Conservation (phyloP, 2,888 invertebrate species). For the Drosophila tripunctata region DNA sequence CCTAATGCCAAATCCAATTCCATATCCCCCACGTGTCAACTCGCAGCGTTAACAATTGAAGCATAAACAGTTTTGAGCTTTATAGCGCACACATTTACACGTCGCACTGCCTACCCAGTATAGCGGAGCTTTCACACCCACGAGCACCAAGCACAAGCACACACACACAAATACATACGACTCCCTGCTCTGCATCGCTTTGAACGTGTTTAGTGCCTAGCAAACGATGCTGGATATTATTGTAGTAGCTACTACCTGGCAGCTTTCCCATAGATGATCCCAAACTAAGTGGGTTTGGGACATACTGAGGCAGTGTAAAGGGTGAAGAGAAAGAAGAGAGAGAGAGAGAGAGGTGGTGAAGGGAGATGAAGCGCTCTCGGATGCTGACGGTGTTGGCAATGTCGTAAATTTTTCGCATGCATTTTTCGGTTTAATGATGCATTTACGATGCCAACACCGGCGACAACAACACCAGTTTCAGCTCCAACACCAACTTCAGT, state of each 20-base stretch:
- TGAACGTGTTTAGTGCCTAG: conserved; percentile 68
- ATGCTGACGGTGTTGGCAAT: conserved; percentile 70
- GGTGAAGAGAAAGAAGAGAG: background rate
- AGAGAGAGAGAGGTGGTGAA: background rate
- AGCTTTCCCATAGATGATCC: conserved; percentile 42
- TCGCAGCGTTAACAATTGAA: conserved; percentile 36
- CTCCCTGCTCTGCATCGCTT: background rate
- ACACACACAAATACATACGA: too few species aligned
- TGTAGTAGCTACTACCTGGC: conserved; percentile 69
- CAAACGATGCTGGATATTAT: conserved; percentile 64
- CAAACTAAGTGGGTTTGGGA: conserved; percentile 3
- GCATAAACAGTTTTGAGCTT: conserved; percentile 74
- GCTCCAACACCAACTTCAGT: conserved; percentile 5
- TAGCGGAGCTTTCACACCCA: conserved; percentile 13
- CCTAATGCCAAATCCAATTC: too few species aligned
- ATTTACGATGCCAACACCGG: conserved; percentile 78
- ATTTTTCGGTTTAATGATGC: conserved; percentile 81
- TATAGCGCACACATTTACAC: conserved; percentile 70
- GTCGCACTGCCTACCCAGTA: conserved; percentile 62
- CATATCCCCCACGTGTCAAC: background rate
- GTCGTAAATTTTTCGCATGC: conserved; percentile 80
- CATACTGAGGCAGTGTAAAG: background rate
- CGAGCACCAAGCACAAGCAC: background rate
- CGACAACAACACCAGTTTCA: conserved; percentile 49
- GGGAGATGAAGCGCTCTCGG: conserved; percentile 19